Percentiles rank a stretch among this genome's conserved stretches.
These are phyloP conservation scores for Fratercula arctica DNA, from an alignment of 2,797 vertebrate species.

Conservation along the genomic window DNA sequence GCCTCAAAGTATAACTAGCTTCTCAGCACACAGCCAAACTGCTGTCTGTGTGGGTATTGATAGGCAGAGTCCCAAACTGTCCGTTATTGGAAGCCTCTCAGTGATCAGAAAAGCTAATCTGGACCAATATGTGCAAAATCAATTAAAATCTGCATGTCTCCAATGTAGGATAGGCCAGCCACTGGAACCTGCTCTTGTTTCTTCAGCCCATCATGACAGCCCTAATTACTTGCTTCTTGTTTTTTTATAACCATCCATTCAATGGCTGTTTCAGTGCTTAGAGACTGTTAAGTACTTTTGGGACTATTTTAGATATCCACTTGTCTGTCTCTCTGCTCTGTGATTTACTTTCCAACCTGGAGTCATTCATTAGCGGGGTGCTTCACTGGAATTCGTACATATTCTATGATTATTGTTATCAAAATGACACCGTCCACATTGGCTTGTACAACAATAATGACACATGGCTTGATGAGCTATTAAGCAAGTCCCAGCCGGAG, in stretches of 20 bases:
- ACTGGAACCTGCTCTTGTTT: background rate
- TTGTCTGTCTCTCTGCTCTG: background rate
- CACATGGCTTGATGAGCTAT: background rate
- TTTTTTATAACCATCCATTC: background rate
- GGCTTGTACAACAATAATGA: background rate
- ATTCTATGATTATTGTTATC: background rate
- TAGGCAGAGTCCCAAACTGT: background rate
- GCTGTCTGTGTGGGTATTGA: background rate
- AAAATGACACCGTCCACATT: background rate
- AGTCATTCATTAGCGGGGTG: background rate
- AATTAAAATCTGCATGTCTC: background rate
- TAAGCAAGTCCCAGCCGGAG: background rate
- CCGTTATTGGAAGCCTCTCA: background rate
- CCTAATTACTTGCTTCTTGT: background rate
- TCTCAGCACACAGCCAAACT: background rate
- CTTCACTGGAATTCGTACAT: background rate
- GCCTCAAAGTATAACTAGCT: background rate
- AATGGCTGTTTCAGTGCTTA: background rate
- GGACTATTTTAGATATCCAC: background rate
- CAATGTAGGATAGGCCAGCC: background rate
- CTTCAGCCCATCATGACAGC: background rate
- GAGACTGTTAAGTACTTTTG: background rate
- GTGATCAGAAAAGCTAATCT: background rate
- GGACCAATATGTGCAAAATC: background rate
- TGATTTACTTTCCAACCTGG: background rate